Percentiles rank a stretch among this genome's conserved stretches.
phyloP scores from a whole-genome alignment of 2,113 vertebrate species.

The Sorex fumeus region DNA sequence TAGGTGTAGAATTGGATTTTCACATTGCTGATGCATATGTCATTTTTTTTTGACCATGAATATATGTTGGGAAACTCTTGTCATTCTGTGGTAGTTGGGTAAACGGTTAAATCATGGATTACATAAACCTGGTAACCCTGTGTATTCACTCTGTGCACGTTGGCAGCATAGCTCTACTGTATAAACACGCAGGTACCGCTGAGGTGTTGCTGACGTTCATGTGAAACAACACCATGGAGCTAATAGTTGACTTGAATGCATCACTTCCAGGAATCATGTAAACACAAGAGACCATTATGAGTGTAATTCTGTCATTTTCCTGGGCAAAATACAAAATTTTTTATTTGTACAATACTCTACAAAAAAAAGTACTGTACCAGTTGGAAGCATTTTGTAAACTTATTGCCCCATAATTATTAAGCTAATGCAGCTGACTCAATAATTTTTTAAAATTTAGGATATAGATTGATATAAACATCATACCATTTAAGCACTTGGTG shows the following conservation, averaged over 20 bases:
- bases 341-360: too few species aligned
- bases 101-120: constrained; percentile 27
- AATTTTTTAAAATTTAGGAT: constrained; percentile 33
- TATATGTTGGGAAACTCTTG: not conserved
- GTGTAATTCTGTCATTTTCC: constrained; percentile 58
- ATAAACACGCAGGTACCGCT: constrained; percentile 57
- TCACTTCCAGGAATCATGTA: constrained; percentile 72
- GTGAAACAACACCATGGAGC: constrained; percentile 56
- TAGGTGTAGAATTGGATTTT: not conserved
- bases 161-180: constrained; percentile 11
- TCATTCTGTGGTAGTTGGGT: not conserved
- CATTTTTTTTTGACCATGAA: not conserved
- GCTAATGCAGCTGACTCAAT: not conserved
- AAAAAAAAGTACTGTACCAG: constrained; percentile 38
- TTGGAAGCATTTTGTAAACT: constrained; percentile 60
- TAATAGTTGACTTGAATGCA: constrained; percentile 66
- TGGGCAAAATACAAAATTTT: too few species aligned
- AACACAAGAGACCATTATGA: constrained; percentile 63
- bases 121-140: constrained; percentile 19
- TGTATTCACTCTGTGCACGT: not conserved
- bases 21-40: not conserved
- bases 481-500: constrained; percentile 4
- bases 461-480: constrained; percentile 20
- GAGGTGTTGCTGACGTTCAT: constrained; percentile 43
- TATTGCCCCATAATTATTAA: constrained; percentile 64